Evolutionary conservation across 92 coral and sea anemone species (phyloP).

Genomic region (Isaurus tuberculatus): DNA sequence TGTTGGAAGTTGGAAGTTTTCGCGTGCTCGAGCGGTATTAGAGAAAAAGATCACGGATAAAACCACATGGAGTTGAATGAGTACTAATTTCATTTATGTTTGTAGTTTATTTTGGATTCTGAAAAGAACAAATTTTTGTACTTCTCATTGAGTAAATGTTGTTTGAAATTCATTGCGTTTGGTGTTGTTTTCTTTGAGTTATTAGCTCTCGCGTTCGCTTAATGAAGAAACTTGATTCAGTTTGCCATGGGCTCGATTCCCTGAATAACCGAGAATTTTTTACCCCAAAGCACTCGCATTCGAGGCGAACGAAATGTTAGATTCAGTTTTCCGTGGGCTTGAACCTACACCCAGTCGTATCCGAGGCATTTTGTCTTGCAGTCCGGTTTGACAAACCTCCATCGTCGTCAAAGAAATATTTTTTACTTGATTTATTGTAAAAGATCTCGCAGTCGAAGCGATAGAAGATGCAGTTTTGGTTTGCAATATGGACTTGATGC

Average conservation of each 20-base stretch:
- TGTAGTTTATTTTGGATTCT: conserved; percentile 1
- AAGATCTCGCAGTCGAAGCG: conserved; percentile 2
- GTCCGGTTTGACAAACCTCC: neutral
- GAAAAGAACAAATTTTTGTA: conserved; percentile 5
- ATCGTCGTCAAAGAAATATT: neutral
- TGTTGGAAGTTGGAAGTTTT: neutral
- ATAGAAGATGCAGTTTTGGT: conserved; percentile 10
- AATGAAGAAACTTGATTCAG: conserved; percentile 2
- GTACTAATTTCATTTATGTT: conserved; percentile 3
- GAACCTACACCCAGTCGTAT: neutral
- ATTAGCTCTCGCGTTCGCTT: conserved; percentile 5
- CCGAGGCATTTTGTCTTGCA: neutral
- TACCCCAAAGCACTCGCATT: neutral
- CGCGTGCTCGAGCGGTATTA: conserved; percentile 1
- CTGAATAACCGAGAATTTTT: conserved; percentile 3
- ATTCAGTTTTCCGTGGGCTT: neutral
- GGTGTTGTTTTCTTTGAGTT: conserved; percentile 7
- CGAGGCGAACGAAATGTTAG: conserved; percentile 10
- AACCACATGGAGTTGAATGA: conserved; percentile 11
- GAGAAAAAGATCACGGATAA: conserved; percentile 3
- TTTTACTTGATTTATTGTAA: neutral
- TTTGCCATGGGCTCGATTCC: neutral
- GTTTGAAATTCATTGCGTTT: conserved; percentile 2
- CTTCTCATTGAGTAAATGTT: conserved; percentile 13
- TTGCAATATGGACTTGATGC: conserved; percentile 3